A percentile compares a stretch with the other conserved stretches of the same genome.
Evolutionary conservation across 2,113 vertebrate species (phyloP).

Genomic region (Urocynchramus pylzowi): DNA sequence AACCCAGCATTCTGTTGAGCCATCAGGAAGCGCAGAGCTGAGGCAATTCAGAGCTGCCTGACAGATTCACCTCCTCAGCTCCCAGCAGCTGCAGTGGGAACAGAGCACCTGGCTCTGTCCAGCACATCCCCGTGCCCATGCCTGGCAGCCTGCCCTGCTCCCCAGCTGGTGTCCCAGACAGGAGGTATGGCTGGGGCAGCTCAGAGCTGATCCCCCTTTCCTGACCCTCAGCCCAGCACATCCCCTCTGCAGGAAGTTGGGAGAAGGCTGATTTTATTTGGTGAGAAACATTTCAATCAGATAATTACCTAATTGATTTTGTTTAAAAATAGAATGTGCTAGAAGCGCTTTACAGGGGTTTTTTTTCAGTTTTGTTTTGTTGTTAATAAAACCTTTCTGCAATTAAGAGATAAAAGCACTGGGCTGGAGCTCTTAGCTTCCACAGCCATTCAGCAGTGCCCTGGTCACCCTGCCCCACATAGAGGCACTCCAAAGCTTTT

Average conservation of each 20-base stretch:
- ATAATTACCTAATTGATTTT: conserved; percentile 72
- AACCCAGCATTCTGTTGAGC: not conserved
- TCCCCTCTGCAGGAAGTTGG: not conserved
- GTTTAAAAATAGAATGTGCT: conserved; percentile 65
- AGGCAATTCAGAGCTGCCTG: not conserved
- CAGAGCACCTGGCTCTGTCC: not conserved
- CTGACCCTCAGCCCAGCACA: not conserved
- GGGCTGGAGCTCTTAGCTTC: not conserved
- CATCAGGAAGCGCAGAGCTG: not conserved
- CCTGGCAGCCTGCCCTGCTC: not conserved
- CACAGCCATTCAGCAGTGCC: not conserved
- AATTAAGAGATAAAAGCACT: not conserved
- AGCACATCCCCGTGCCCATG: not conserved
- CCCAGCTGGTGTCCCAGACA: not conserved
- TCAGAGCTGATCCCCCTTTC: not conserved
- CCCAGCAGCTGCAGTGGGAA: not conserved
- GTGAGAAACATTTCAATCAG: conserved; percentile 25
- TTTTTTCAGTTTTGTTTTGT: not conserved
- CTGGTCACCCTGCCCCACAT: not conserved
- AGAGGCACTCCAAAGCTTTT: not conserved
- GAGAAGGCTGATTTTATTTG: conserved; percentile 38
- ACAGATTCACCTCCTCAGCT: not conserved
- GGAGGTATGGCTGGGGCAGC: not conserved
- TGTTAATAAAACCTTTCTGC: conserved; percentile 49
- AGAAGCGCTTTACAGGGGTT: not conserved